Conservation (phyloP, 2,113 vertebrate species). For the Mystacornis crossleyi region DNA sequence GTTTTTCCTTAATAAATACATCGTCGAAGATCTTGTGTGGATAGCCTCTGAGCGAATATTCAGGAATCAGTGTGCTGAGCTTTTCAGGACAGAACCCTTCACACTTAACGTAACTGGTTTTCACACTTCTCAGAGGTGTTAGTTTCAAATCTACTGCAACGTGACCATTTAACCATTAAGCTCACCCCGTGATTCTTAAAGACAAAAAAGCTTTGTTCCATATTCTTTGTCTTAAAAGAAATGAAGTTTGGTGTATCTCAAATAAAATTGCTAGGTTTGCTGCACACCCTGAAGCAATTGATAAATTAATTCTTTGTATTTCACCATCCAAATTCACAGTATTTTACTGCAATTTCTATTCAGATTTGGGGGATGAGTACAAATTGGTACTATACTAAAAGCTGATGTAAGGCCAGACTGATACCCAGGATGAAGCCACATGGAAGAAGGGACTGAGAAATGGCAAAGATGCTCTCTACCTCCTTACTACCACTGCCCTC, state of each 20-base stretch:
- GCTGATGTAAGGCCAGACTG: not conserved
- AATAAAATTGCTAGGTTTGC: not conserved
- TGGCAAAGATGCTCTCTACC: not conserved
- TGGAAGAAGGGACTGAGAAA: not conserved
- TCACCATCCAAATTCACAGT: not conserved
- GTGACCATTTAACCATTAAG: not conserved
- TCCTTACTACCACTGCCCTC: not conserved
- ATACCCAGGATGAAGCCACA: not conserved
- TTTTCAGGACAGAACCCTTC: not conserved
- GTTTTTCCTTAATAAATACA: not conserved
- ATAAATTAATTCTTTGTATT: not conserved
- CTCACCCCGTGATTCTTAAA: not conserved
- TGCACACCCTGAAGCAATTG: not conserved
- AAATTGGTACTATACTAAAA: not conserved
- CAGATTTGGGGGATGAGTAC: not conserved
- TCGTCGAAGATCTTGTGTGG: no score
- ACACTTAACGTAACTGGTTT: not conserved
- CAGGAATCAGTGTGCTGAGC: fast-evolving
- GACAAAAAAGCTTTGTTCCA: not conserved
- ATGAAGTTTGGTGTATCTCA: not conserved
- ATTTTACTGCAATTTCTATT: not conserved
- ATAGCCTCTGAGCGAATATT: not conserved
- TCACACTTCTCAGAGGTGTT: not conserved
- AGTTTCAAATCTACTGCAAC: not conserved
- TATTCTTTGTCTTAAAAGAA: not conserved